Evolutionary conservation across 2,888 invertebrate genomes (phyloP).

Genomic region (Drosophila mulleri): DNA sequence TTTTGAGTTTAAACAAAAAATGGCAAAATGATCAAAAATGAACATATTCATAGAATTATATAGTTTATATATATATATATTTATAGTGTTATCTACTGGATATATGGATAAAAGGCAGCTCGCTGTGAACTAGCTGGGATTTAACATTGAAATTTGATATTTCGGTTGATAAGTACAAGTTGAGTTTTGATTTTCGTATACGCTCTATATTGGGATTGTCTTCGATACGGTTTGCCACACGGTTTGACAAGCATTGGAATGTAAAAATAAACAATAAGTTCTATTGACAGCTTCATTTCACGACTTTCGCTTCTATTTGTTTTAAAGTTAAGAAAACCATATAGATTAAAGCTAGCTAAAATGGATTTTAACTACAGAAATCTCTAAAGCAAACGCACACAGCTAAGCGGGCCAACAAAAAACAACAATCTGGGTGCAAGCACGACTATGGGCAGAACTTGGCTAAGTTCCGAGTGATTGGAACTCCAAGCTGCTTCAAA

Average conservation of each 20-base stretch:
- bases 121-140: slow-evolving; percentile 29
- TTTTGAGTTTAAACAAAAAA: slow-evolving; percentile 51
- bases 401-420: slow-evolving; percentile 51
- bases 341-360: slow-evolving; percentile 76
- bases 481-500: slow-evolving; percentile 84
- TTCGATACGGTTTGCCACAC: slow-evolving; percentile 53
- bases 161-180: slow-evolving; percentile 57
- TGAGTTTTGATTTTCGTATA: slow-evolving; percentile 19
- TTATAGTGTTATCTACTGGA: slow-evolving; percentile 14
- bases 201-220: slow-evolving; percentile 61
- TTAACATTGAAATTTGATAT: slow-evolving; percentile 15
- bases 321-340: slow-evolving; percentile 22
- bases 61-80: slow-evolving; percentile 11
- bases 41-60: slow-evolving; percentile 40
- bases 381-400: slow-evolving; percentile 51
- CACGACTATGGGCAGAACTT: slow-evolving; percentile 49
- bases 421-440: slow-evolving; percentile 57
- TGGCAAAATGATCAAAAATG: slow-evolving; percentile 55
- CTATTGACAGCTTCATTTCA: slow-evolving; percentile 8
- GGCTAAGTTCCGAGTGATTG: slow-evolving; percentile 11
- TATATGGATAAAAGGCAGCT: slow-evolving; percentile 34
- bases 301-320: neutral
- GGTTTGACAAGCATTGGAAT: slow-evolving; percentile 65
- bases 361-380: slow-evolving; percentile 66
- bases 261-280: slow-evolving; percentile 34